Percentiles rank a stretch among this genome's conserved stretches.
Conservation (phyloP, 2,113 vertebrate species). For the Zosterops pallidus region DNA sequence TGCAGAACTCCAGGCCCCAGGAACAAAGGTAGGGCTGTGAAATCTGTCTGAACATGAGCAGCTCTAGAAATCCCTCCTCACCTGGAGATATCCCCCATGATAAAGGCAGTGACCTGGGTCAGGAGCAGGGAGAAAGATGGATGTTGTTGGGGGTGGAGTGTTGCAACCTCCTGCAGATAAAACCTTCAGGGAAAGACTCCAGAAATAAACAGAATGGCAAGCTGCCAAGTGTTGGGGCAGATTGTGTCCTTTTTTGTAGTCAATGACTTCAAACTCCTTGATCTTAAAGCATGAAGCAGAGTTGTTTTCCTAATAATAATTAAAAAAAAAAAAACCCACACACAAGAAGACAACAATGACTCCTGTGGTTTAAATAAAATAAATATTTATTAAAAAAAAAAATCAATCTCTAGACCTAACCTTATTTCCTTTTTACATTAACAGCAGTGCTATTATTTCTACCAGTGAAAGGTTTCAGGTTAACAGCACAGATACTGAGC, state of each 20-base stretch:
- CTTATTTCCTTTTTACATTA: not conserved
- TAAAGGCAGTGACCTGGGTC: slow-evolving; percentile 51
- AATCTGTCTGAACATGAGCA: not conserved
- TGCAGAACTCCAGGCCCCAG: not conserved
- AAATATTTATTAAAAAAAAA: not conserved
- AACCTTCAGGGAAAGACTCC: slow-evolving; percentile 28
- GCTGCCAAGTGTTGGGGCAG: not conserved
- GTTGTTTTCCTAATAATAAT: not conserved
- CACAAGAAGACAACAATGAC: not conserved
- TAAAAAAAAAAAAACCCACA: not conserved
- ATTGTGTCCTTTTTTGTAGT: not conserved
- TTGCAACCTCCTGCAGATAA: slow-evolving; percentile 53
- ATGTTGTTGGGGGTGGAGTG: not conserved
- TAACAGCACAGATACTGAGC: not conserved
- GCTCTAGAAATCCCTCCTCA: not conserved
- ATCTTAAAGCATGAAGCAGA: not conserved
- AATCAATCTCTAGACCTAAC: not conserved
- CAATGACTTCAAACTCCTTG: not conserved
- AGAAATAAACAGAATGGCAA: slow-evolving; percentile 47
- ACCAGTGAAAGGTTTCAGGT: not conserved
- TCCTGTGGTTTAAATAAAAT: not conserved
- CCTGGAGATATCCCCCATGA: not conserved
- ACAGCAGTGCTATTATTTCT: not conserved
- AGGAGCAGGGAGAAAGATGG: not conserved
- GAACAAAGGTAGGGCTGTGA: slow-evolving; percentile 8